These are phyloP conservation scores for Erpetoichthys calabaricus DNA, from an alignment of 2,797 vertebrate species.

Conservation along the genomic window DNA sequence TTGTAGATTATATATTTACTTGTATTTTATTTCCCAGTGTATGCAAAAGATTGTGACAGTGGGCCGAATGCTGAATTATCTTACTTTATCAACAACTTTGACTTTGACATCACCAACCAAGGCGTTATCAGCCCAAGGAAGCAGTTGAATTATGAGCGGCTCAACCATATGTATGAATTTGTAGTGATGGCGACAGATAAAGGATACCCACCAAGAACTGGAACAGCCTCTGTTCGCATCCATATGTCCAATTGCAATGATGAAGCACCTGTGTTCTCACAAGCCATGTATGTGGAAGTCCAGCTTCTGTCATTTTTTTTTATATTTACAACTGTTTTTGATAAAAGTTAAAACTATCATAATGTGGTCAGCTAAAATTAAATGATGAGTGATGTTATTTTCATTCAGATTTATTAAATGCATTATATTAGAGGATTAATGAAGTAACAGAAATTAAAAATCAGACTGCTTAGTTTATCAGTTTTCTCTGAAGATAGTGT, in stretches of 20 bases:
- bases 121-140: conserved; percentile 62
- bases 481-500: too few species aligned
- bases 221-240: conserved; percentile 66
- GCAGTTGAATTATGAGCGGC: conserved; percentile 64
- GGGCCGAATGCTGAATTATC: conserved; percentile 65
- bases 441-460: too few species aligned
- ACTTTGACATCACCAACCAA: conserved; percentile 61
- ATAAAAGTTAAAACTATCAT: too few species aligned
- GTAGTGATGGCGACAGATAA: conserved; percentile 69
- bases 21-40: conserved; percentile 28
- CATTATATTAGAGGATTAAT: too few species aligned
- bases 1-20: neutral
- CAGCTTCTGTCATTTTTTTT: neutral
- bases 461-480: too few species aligned
- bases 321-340: too few species aligned
- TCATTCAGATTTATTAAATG: too few species aligned
- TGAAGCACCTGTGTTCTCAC: conserved; percentile 72
- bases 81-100: conserved; percentile 60
- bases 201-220: conserved; percentile 60
- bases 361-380: too few species aligned
- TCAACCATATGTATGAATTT: conserved; percentile 75
- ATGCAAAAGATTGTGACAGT: conserved; percentile 72
- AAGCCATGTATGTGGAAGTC: conserved; percentile 46
- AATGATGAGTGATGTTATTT: too few species aligned
- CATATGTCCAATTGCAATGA: conserved; percentile 67